Percentiles rank a stretch among this genome's conserved stretches.
Conservation (phyloP, 2,113 vertebrate genomes). For the Ameiurus melas region DNA sequence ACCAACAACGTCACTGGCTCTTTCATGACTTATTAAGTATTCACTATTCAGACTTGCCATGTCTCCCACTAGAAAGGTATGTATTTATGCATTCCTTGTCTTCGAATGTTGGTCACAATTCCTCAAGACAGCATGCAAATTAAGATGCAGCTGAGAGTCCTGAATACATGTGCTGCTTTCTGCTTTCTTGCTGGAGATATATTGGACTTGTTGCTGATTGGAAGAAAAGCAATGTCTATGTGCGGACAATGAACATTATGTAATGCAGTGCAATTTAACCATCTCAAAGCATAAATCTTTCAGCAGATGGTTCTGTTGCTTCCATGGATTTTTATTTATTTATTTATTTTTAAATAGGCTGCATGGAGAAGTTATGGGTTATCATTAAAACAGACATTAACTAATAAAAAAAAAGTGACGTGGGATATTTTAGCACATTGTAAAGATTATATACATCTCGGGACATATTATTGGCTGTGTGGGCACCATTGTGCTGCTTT, state of each 20-base stretch:
- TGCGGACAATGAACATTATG: conserved; percentile 17
- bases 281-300: conserved; percentile 9
- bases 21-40: neutral
- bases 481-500: neutral
- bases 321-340: neutral
- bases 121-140: neutral
- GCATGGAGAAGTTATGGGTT: neutral
- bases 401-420: neutral
- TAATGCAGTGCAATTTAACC: conserved; percentile 24
- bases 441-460: neutral
- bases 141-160: conserved; percentile 4
- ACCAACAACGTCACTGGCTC: neutral
- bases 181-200: conserved; percentile 14
- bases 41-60: neutral
- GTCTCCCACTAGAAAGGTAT: neutral
- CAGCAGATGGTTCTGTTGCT: neutral
- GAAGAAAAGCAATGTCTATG: neutral
- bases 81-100: neutral
- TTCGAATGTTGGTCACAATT: neutral
- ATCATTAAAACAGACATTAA: neutral
- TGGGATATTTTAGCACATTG: neutral
- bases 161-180: conserved; percentile 23
- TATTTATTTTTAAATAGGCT: neutral
- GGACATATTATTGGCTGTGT: neutral
- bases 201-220: conserved; percentile 41